Evolutionary conservation across 2,113 vertebrate genomes (phyloP).

Genomic region (Rutilus rutilus): DNA sequence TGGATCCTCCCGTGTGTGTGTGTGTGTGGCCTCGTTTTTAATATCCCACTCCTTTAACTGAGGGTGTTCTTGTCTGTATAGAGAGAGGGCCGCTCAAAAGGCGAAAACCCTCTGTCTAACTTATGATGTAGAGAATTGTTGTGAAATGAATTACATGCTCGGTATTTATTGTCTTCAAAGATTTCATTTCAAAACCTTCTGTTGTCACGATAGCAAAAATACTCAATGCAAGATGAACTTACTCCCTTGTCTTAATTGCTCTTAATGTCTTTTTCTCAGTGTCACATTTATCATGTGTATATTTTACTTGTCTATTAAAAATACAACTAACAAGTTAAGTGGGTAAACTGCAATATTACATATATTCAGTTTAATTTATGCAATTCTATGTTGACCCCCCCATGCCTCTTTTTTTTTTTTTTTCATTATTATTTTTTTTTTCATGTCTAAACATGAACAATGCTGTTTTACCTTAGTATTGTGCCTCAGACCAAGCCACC

Average conservation of each 20-base stretch:
- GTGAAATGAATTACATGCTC: constrained; percentile 61
- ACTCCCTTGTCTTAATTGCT: constrained; percentile 68
- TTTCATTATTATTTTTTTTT: constrained; percentile 46
- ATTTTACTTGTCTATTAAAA: constrained; percentile 62
- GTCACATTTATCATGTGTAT: constrained; percentile 67
- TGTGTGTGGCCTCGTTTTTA: not conserved
- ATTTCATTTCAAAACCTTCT: constrained; percentile 59
- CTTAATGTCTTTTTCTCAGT: constrained; percentile 58
- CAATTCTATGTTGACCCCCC: constrained; percentile 65
- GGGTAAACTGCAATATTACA: constrained; percentile 72
- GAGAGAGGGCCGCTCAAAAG: not conserved
- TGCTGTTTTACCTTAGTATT: constrained; percentile 75
- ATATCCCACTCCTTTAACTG: not conserved
- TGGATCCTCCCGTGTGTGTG: not conserved
- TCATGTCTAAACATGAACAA: constrained; percentile 61
- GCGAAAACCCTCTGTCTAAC: constrained; percentile 41
- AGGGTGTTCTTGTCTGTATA: not conserved
- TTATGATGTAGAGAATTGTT: constrained; percentile 59
- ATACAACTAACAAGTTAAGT: constrained; percentile 65
- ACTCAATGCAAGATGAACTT: constrained; percentile 61
- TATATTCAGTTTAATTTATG: constrained; percentile 78
- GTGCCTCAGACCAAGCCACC: constrained; percentile 82
- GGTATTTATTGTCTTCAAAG: constrained; percentile 67
- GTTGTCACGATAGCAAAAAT: constrained; percentile 57
- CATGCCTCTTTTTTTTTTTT: constrained; percentile 23